These are phyloP conservation scores for Eulemur rufifrons DNA, from an alignment of 2,113 vertebrate genomes.

Conservation along the genomic window DNA sequence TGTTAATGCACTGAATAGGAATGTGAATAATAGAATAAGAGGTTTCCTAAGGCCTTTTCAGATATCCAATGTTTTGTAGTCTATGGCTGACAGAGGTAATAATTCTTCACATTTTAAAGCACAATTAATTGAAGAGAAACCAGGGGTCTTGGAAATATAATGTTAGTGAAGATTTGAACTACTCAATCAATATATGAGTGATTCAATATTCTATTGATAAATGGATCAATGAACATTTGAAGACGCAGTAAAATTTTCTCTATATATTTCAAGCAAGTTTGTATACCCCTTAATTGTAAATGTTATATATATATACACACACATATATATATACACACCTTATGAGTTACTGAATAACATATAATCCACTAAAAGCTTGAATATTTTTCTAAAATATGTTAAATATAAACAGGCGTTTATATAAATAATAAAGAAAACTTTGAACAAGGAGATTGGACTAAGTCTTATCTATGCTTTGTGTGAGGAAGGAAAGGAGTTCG, in stretches of 20 bases:
- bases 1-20: neutral
- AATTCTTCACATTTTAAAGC: neutral
- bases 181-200: neutral
- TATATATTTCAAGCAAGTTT: neutral
- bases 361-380: neutral
- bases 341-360: neutral
- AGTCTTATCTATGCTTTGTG: neutral
- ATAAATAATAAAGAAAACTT: neutral
- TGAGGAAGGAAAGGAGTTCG: neutral
- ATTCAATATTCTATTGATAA: neutral
- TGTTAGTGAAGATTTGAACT: neutral
- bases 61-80: neutral
- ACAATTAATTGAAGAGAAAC: neutral
- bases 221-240: neutral
- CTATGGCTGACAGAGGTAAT: neutral
- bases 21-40: neutral
- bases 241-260: neutral
- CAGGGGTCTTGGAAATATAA: neutral
- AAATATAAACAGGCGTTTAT: neutral
- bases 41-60: neutral
- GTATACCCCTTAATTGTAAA: neutral
- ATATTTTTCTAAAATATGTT: neutral
- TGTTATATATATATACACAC: neutral
- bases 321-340: too few species aligned
- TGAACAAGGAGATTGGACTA: neutral